phyloP scores from a whole-genome alignment of 1,140 invertebrate genomes.

The Drosophila nigromelanica region DNA sequence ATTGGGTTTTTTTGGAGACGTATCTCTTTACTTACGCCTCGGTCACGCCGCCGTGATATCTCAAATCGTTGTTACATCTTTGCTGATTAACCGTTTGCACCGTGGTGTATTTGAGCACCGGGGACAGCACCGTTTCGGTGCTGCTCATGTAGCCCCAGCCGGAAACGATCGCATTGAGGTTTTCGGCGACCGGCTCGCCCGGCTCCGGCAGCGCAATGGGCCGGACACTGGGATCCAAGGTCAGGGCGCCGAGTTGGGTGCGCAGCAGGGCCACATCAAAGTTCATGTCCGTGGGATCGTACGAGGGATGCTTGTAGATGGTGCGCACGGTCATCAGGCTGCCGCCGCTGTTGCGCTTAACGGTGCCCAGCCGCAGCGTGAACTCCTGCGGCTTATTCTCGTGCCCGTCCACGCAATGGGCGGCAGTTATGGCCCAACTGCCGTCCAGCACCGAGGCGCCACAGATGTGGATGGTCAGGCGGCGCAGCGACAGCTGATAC shows the following conservation, averaged over 20 bases:
- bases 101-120: constrained; percentile 67
- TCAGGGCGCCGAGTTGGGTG: constrained; percentile 46
- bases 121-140: constrained; percentile 60
- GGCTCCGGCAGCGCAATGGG: constrained; percentile 60
- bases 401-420: constrained; percentile 75
- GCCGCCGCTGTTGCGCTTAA: constrained; percentile 53
- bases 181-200: constrained; percentile 48
- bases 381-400: constrained; percentile 62
- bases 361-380: constrained; percentile 69
- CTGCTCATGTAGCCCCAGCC: constrained; percentile 82
- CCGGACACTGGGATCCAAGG: constrained; percentile 37
- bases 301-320: constrained; percentile 78
- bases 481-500: constrained; percentile 68
- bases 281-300: constrained; percentile 71
- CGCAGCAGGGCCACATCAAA: constrained; percentile 73
- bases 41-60: constrained; percentile 66
- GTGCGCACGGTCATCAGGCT: constrained; percentile 56
- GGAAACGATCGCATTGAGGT: constrained; percentile 58
- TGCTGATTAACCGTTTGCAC: constrained; percentile 73
- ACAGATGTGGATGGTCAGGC: constrained; percentile 72
- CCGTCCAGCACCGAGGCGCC: constrained; percentile 75
- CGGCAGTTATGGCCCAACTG: constrained; percentile 81
- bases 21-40: constrained; percentile 65
- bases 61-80: constrained; percentile 59
- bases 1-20: constrained; percentile 7